A percentile compares a stretch with the other conserved stretches of the same genome.
Evolutionary conservation across 2,113 vertebrate species (phyloP).

Genomic region (Pontoporia blainvillei): DNA sequence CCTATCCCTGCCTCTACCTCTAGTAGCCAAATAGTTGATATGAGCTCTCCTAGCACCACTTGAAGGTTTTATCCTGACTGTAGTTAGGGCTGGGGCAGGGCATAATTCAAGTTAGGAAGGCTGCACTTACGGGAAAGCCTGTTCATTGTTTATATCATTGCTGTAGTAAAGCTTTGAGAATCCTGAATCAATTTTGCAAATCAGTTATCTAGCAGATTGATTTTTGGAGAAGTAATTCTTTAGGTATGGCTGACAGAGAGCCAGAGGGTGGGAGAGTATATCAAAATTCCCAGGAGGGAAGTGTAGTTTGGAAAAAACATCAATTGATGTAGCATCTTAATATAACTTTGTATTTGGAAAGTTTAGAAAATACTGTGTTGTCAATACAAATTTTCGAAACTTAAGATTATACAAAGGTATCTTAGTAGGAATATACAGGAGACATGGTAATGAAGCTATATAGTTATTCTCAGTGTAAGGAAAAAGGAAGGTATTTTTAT

Average conservation of each 20-base stretch:
- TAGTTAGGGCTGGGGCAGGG: background rate
- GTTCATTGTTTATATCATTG: background rate
- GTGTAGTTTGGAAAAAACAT: background rate
- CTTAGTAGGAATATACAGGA: background rate
- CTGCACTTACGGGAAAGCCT: background rate
- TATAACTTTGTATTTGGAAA: constrained; percentile 6
- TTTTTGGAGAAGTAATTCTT: background rate
- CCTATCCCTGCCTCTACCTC: background rate
- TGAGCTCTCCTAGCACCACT: background rate
- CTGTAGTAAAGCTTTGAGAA: background rate
- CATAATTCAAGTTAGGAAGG: background rate
- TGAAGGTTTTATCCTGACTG: background rate
- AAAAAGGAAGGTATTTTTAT: background rate
- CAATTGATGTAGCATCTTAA: background rate
- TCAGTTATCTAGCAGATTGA: background rate
- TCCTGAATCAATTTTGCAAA: background rate
- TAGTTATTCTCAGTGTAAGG: background rate
- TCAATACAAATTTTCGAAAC: background rate
- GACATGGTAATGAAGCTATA: background rate
- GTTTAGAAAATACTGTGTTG: background rate
- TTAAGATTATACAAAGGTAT: background rate
- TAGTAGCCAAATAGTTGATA: background rate
- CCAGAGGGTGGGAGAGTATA: background rate
- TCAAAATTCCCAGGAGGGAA: background rate
- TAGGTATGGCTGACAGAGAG: background rate